Evolutionary conservation across 2,797 vertebrate species (phyloP).

Genomic region (Dicrostonyx torquatus): DNA sequence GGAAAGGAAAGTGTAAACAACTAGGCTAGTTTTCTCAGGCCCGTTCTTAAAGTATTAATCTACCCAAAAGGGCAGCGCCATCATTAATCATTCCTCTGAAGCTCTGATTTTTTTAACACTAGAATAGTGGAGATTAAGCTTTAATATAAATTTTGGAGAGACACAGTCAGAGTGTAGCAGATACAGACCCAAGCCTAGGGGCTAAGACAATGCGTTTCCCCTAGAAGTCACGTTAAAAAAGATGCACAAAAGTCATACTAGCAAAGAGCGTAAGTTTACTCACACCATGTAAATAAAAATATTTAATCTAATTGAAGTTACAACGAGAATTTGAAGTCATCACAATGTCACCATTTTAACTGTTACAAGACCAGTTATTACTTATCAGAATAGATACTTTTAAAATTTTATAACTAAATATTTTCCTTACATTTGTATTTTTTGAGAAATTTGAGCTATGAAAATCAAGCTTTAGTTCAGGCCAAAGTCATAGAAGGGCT

Average conservation of each 20-base stretch:
- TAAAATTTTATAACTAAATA: neutral
- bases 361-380: neutral
- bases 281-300: neutral
- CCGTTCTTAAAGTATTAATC: neutral
- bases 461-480: neutral
- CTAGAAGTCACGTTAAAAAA: neutral
- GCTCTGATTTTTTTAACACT: neutral
- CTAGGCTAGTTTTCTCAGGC: neutral
- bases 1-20: neutral
- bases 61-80: neutral
- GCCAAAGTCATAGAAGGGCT: neutral
- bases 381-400: neutral
- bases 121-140: neutral
- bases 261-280: neutral
- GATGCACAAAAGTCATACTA: neutral
- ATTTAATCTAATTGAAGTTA: neutral
- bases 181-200: neutral
- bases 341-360: neutral
- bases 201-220: neutral
- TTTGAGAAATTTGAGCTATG: neutral
- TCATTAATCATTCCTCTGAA: neutral
- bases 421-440: neutral
- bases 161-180: neutral
- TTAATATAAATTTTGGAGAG: constrained; percentile 13
- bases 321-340: constrained; percentile 24